Evolutionary conservation across 1,140 invertebrate species (phyloP).

Genomic region (Drosophila melanogaster): Release_6_plus_ISO1_MT NC_004354.4:12048001-12048500

Average conservation of each 20-base stretch:
- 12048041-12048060: too few relatives aligned
- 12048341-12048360: slow-evolving; percentile 82
- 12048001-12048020: too few relatives aligned
- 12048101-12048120: too few relatives aligned
- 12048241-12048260: slow-evolving; percentile 68
- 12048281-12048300: slow-evolving; percentile 41
- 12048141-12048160: too few relatives aligned
- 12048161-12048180: background rate
- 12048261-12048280: slow-evolving; percentile 29
- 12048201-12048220: slow-evolving; percentile 1
- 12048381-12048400: slow-evolving; percentile 79
- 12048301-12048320: slow-evolving; percentile 64
- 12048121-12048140: too few relatives aligned
- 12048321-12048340: slow-evolving; percentile 78
- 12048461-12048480: slow-evolving; percentile 75
- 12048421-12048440: slow-evolving; percentile 27
- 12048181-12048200: background rate
- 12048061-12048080: too few relatives aligned
- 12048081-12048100: too few relatives aligned
- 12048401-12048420: slow-evolving; percentile 9
- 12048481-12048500: slow-evolving; percentile 53
- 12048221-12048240: slow-evolving; percentile 62
- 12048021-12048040: too few relatives aligned
- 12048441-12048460: slow-evolving; percentile 66
- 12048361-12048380: slow-evolving; percentile 83